phyloP scores from a whole-genome alignment of 2,888 invertebrate genomes.

The Xanthorhoe designata region DNA sequence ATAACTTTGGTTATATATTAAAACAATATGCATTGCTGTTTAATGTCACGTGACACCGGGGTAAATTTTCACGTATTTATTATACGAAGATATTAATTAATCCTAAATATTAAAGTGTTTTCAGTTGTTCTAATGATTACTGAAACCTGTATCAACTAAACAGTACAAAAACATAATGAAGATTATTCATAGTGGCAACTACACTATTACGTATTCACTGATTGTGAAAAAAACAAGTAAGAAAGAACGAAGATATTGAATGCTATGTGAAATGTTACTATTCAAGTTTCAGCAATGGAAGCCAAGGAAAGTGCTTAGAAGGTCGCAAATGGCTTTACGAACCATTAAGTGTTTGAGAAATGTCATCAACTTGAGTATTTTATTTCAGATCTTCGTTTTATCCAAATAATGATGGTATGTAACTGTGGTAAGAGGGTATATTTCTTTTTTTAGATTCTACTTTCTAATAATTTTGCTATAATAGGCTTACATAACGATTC shows the following conservation, averaged over 20 bases:
- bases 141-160: no score
- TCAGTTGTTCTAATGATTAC: no score
- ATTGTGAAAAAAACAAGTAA: constrained; percentile 3
- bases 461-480: no score
- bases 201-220: neutral
- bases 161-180: no score
- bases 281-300: constrained; percentile 15
- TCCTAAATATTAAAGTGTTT: no score
- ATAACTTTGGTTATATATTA: no score
- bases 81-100: no score
- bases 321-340: constrained; percentile 26
- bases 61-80: no score
- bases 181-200: no score
- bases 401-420: neutral
- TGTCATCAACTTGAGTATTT: constrained; percentile 23
- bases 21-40: no score
- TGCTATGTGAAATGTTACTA: constrained; percentile 6
- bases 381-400: constrained; percentile 3
- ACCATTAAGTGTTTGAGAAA: constrained; percentile 30
- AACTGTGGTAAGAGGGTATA: neutral
- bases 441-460: neutral
- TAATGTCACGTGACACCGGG: no score
- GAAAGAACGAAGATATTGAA: neutral
- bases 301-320: constrained; percentile 9
- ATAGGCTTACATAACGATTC: no score